These are phyloP conservation scores for Penaeus monodon DNA, from an alignment of 2,888 invertebrate genomes.

Conservation along the genomic window DNA sequence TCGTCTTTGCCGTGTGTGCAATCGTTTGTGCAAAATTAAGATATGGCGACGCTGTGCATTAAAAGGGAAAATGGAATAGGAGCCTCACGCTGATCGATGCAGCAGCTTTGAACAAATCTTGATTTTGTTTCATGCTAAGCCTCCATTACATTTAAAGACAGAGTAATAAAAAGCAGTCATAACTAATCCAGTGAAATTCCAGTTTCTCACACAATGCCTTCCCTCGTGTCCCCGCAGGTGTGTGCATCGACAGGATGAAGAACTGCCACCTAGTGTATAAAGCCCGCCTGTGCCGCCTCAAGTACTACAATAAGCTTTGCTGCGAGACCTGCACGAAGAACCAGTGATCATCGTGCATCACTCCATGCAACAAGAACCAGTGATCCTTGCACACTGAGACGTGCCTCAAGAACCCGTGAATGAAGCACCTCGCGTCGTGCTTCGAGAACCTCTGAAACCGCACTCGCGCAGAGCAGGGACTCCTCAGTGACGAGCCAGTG, in stretches of 20 bases:
- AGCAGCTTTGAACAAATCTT: too few relatives aligned
- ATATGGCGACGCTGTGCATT: too few relatives aligned
- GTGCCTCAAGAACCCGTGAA: neutral
- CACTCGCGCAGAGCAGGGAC: neutral
- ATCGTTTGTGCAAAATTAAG: too few relatives aligned
- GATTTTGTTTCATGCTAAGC: too few relatives aligned
- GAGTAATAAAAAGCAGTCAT: too few relatives aligned
- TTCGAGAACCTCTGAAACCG: too few relatives aligned
- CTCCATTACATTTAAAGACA: too few relatives aligned
- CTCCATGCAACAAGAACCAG: neutral
- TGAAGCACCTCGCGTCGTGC: neutral
- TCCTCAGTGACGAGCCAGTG: neutral
- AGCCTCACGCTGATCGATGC: too few relatives aligned
- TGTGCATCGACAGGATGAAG: conserved; percentile 58
- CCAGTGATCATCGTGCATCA: conserved; percentile 7
- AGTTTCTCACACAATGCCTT: too few relatives aligned
- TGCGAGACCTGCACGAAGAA: conserved; percentile 46
- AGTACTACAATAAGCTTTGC: conserved; percentile 59
- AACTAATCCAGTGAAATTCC: too few relatives aligned
- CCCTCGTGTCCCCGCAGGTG: conserved; percentile 19
- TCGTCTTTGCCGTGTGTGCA: too few relatives aligned
- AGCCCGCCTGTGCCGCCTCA: conserved; percentile 54
- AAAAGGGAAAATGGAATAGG: too few relatives aligned
- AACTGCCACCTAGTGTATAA: conserved; percentile 58
- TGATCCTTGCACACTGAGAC: neutral